Percentiles rank a stretch among this genome's conserved stretches.
Conservation (phyloP, 2,113 vertebrate species). For the Myotis davidii region DNA sequence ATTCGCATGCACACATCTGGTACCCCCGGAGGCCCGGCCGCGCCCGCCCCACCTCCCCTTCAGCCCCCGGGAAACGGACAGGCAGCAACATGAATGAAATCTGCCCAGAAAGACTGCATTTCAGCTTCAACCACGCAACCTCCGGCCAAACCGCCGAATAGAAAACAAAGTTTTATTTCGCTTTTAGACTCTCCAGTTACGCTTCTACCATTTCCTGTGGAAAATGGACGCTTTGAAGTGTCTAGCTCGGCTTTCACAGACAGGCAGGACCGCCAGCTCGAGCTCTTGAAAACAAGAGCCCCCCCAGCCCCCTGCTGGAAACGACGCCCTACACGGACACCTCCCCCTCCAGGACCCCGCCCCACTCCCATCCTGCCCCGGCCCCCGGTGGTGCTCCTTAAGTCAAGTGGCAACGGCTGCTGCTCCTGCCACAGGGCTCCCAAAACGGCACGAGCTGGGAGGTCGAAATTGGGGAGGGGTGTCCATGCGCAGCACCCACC, state of each 20-base stretch:
- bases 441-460: rapidly evolving
- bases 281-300: constrained; percentile 16
- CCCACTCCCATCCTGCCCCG: not conserved
- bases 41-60: constrained; percentile 60
- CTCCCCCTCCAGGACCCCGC: not conserved
- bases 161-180: constrained; percentile 86
- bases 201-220: constrained; percentile 85
- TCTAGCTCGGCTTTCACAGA: constrained; percentile 52
- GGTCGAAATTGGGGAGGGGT: not conserved
- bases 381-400: not conserved
- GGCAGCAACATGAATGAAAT: constrained; percentile 85
- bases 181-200: constrained; percentile 80
- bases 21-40: not conserved
- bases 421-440: not conserved
- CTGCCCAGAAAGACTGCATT: constrained; percentile 84
- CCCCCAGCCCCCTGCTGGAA: not conserved
- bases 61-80: constrained; percentile 76
- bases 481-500: not conserved
- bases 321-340: not conserved
- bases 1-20: constrained; percentile 7
- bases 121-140: constrained; percentile 82
- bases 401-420: not conserved
- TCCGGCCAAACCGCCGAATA: constrained; percentile 83
- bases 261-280: not conserved
- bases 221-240: constrained; percentile 79